phyloP scores from a whole-genome alignment of 2,888 invertebrate genomes.

The Nephrocerus scutellatus region DNA sequence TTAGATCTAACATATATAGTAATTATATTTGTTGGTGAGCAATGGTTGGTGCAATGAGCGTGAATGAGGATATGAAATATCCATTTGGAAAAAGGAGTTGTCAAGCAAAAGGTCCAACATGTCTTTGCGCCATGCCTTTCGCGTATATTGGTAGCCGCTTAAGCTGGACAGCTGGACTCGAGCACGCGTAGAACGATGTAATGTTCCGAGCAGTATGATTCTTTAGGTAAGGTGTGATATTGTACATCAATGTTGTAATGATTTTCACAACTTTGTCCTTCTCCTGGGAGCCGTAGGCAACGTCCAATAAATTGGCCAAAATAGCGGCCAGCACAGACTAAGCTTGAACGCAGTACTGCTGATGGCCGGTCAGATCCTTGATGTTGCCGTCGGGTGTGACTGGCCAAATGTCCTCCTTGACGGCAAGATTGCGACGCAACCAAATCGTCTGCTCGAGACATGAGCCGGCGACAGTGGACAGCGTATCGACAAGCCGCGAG shows the following conservation, averaged over 20 bases:
- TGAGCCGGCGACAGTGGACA: conserved; percentile 80
- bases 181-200: conserved; percentile 78
- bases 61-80: conserved; percentile 61
- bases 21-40: too few relatives aligned
- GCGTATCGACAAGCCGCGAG: conserved; percentile 69
- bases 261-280: conserved; percentile 81
- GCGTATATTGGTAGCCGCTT: conserved; percentile 75
- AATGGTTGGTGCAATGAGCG: too few relatives aligned
- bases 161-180: conserved; percentile 73
- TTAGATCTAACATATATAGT: too few relatives aligned
- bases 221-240: conserved; percentile 79
- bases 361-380: conserved; percentile 40
- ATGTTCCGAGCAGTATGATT: conserved; percentile 75
- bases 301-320: conserved; percentile 74
- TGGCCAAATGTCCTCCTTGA: conserved; percentile 55
- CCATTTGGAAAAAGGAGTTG: conserved; percentile 79
- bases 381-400: conserved; percentile 44
- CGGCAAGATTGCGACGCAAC: conserved; percentile 73
- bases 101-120: conserved; percentile 78
- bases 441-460: conserved; percentile 85
- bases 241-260: conserved; percentile 72
- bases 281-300: conserved; percentile 82
- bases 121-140: conserved; percentile 85
- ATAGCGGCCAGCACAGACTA: conserved; percentile 71
- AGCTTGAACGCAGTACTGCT: conserved; percentile 69